Percentiles rank a stretch among this genome's conserved stretches.
phyloP scores from a whole-genome alignment of 2,113 vertebrate species.

The Lethenteron reissneri region DNA sequence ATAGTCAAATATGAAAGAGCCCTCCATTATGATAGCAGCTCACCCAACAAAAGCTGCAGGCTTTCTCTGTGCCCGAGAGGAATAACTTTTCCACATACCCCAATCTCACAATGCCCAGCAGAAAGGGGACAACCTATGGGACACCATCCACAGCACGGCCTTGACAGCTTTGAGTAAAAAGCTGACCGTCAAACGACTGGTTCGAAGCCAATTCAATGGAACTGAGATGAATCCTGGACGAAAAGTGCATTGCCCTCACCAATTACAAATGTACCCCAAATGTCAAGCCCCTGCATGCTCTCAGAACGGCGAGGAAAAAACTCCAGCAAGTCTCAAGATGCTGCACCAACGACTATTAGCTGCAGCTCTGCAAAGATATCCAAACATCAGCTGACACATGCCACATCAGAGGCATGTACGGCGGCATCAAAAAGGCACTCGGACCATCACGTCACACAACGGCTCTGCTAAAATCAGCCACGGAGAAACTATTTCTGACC shows the following conservation, averaged over 20 bases:
- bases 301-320: neutral
- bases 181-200: neutral
- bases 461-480: neutral
- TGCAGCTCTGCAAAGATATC: too few species aligned
- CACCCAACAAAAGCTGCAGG: too few species aligned
- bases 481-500: neutral
- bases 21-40: too few species aligned
- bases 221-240: neutral
- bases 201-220: neutral
- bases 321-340: neutral
- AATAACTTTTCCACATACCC: too few species aligned
- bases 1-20: too few species aligned
- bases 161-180: neutral
- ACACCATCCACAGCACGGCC: neutral
- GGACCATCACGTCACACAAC: neutral
- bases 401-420: neutral
- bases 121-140: neutral
- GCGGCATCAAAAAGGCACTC: neutral
- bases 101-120: neutral
- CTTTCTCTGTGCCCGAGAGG: too few species aligned
- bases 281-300: neutral
- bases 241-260: neutral
- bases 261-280: conserved; percentile 4
- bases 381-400: neutral
- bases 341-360: neutral